A percentile compares a stretch with the other conserved stretches of the same genome.
These are phyloP conservation scores for Spisula subtruncata DNA, from an alignment of 2,888 invertebrate species.

Conservation along the genomic window DNA sequence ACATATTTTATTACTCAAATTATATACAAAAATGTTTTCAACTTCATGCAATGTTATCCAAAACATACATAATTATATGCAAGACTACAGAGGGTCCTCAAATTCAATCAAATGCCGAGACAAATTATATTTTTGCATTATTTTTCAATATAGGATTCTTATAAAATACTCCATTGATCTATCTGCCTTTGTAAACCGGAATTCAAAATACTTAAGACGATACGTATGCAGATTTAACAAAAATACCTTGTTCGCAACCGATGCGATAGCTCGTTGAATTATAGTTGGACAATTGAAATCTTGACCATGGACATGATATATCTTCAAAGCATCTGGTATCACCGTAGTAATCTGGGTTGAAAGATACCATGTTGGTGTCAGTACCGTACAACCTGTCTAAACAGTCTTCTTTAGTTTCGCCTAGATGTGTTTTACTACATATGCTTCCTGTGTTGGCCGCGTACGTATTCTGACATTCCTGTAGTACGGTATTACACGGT, in stretches of 20 bases:
- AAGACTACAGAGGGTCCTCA: no score
- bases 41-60: no score
- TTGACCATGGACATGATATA: not conserved
- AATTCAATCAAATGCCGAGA: no score
- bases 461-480: not conserved
- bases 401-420: not conserved
- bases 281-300: not conserved
- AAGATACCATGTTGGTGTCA: not conserved
- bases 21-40: no score
- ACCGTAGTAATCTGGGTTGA: not conserved
- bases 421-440: not conserved
- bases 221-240: no score
- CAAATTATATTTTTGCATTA: no score
- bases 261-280: not conserved
- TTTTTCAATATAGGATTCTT: no score
- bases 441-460: not conserved
- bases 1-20: no score
- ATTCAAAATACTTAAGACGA: no score
- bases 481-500: not conserved
- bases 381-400: not conserved
- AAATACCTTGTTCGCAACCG: not conserved
- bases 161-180: no score
- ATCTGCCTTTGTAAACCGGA: no score
- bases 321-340: not conserved
- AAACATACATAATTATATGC: no score